These are phyloP conservation scores for Hirtodrosophila confusa DNA, from an alignment of 2,888 invertebrate species.

Conservation along the genomic window DNA sequence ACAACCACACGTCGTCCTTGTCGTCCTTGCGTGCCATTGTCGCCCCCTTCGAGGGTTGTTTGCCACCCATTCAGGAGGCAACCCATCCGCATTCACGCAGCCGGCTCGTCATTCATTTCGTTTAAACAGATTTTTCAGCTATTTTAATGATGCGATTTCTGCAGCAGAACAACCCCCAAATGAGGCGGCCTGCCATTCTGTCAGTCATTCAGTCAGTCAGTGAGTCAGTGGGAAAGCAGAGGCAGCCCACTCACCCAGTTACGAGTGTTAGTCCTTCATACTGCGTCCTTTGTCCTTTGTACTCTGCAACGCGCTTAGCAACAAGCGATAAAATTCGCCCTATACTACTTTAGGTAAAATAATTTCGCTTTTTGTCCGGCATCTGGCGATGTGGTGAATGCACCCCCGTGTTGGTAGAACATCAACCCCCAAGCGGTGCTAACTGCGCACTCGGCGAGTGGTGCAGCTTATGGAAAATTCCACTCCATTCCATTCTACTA, in stretches of 20 bases:
- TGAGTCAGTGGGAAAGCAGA: constrained; percentile 72
- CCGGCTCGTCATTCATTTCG: constrained; percentile 59
- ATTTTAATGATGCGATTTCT: constrained; percentile 77
- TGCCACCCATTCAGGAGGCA: constrained; percentile 27
- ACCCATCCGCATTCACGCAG: constrained; percentile 43
- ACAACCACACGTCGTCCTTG: constrained; percentile 16
- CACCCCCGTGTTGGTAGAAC: constrained; percentile 60
- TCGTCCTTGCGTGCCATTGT: constrained; percentile 9
- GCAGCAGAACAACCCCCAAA: constrained; percentile 61
- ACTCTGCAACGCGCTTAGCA: constrained; percentile 57
- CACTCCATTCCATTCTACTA: constrained; percentile 19
- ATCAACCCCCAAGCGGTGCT: constrained; percentile 59
- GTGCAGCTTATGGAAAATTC: constrained; percentile 60
- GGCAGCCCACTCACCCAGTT: constrained; percentile 79
- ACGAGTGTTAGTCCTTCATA: constrained; percentile 58
- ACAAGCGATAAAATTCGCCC: constrained; percentile 73
- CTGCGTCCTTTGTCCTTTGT: constrained; percentile 19
- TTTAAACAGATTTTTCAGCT: constrained; percentile 71
- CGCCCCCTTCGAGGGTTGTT: constrained; percentile 31
- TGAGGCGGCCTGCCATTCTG: constrained; percentile 10
- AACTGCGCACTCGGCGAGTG: constrained; percentile 19
- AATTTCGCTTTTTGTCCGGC: constrained; percentile 43
- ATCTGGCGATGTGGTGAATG: constrained; percentile 68
- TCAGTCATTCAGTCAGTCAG: constrained; percentile 50
- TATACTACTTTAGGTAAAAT: constrained; percentile 56